phyloP scores from a whole-genome alignment of 2,113 vertebrate species.

The Charadrius vociferus region DNA sequence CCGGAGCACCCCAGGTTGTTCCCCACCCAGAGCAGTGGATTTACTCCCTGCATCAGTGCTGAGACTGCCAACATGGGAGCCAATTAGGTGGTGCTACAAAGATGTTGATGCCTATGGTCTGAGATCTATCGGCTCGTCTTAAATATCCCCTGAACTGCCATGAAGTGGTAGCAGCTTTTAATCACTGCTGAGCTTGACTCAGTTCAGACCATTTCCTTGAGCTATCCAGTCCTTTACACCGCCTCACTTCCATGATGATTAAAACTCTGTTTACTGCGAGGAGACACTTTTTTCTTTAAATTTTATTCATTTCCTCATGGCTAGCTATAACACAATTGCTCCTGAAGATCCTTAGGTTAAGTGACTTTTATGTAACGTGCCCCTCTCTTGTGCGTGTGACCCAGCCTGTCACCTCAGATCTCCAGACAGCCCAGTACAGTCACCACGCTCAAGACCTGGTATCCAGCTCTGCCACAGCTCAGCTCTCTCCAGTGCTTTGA shows the following conservation, averaged over 20 bases:
- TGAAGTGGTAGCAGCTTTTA: slow-evolving; percentile 45
- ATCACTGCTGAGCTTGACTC: slow-evolving; percentile 26
- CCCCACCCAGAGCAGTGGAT: not conserved
- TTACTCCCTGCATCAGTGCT: not conserved
- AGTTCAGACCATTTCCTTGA: slow-evolving; percentile 8
- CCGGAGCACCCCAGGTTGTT: not conserved
- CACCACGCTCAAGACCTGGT: not conserved
- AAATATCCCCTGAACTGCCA: slow-evolving; percentile 46
- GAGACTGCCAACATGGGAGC: slow-evolving; percentile 58
- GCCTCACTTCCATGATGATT: not conserved
- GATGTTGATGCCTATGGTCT: slow-evolving; percentile 32
- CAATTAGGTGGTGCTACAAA: slow-evolving; percentile 60
- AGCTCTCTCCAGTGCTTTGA: not conserved
- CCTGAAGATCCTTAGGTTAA: not conserved
- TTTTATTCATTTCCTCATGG: not conserved
- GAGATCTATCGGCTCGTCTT: slow-evolving; percentile 15
- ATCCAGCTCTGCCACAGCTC: not conserved
- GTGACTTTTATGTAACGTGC: not conserved
- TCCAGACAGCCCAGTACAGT: accelerated
- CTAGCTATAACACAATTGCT: not conserved
- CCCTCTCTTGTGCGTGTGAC: not conserved
- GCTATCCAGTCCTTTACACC: not conserved
- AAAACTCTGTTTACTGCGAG: slow-evolving; percentile 12
- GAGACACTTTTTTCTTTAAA: not conserved
- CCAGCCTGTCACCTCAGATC: not conserved